phyloP scores from a whole-genome alignment of 2,113 vertebrate genomes.

The Menura novaehollandiae region DNA sequence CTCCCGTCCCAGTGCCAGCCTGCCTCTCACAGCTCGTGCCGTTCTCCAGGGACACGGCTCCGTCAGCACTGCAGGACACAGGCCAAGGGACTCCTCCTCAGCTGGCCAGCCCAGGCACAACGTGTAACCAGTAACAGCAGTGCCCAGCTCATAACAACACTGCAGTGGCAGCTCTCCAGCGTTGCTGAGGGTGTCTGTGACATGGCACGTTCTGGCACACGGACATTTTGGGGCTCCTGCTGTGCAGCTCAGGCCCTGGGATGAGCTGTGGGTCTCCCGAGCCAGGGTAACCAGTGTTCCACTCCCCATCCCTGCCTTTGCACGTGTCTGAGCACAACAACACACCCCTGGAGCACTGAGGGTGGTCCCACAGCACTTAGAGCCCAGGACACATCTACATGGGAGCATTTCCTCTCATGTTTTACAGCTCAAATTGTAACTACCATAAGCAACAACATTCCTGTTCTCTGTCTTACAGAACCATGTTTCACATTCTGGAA shows the following conservation, averaged over 20 bases:
- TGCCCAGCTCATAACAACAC: accelerated
- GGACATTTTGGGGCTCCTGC: neutral
- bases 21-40: neutral
- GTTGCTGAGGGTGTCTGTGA: accelerated
- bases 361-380: neutral
- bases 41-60: neutral
- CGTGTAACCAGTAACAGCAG: accelerated
- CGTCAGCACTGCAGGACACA: neutral
- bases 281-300: neutral
- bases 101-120: neutral
- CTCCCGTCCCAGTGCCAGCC: neutral
- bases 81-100: neutral
- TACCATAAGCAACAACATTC: neutral
- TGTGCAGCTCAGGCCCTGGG: accelerated
- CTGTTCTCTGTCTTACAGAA: too few relatives aligned
- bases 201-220: accelerated
- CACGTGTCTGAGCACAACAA: accelerated
- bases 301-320: neutral
- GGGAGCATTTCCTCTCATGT: accelerated
- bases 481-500: accelerated
- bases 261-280: accelerated
- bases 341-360: accelerated
- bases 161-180: accelerated
- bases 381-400: neutral
- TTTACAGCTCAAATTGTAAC: neutral